These are phyloP conservation scores for Labeo catla DNA, from an alignment of 2,113 vertebrate genomes.

Conservation along the genomic window DNA sequence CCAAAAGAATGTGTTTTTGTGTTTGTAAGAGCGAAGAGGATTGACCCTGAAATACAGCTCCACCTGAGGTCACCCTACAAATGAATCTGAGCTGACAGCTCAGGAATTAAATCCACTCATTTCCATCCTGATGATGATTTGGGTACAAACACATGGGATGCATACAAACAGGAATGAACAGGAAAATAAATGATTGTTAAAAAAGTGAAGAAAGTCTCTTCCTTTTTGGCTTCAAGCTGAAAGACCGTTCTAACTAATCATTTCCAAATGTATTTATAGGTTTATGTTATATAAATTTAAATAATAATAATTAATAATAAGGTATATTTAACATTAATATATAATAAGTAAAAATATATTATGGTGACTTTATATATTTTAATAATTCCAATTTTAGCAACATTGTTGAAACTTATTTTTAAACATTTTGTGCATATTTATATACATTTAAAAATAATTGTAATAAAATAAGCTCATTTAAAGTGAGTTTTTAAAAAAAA, in stretches of 20 bases:
- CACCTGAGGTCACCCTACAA: constrained; percentile 42
- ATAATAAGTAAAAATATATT: not conserved
- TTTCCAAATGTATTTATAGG: not conserved
- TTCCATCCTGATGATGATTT: constrained; percentile 3
- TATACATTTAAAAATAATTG: too few relatives aligned
- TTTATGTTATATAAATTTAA: not conserved
- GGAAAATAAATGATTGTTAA: not conserved
- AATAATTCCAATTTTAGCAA: not conserved
- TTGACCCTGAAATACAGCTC: constrained; percentile 44
- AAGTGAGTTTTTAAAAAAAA: too few relatives aligned
- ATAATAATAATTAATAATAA: too few relatives aligned
- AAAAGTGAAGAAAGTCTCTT: not conserved
- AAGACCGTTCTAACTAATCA: not conserved
- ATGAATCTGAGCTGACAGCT: constrained; percentile 56
- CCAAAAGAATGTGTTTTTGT: constrained; percentile 50
- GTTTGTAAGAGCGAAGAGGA: constrained; percentile 20
- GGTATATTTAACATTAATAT: too few relatives aligned
- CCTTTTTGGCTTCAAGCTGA: not conserved
- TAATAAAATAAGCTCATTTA: too few relatives aligned
- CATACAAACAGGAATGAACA: not conserved
- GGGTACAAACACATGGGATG: constrained; percentile 3
- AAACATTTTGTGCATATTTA: too few relatives aligned
- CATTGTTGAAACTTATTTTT: not conserved
- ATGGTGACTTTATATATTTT: not conserved
- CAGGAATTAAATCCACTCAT: not conserved